A percentile compares a stretch with the other conserved stretches of the same genome.
Evolutionary conservation across 2,888 invertebrate genomes (phyloP).

Genomic region (Thumatha senex): DNA sequence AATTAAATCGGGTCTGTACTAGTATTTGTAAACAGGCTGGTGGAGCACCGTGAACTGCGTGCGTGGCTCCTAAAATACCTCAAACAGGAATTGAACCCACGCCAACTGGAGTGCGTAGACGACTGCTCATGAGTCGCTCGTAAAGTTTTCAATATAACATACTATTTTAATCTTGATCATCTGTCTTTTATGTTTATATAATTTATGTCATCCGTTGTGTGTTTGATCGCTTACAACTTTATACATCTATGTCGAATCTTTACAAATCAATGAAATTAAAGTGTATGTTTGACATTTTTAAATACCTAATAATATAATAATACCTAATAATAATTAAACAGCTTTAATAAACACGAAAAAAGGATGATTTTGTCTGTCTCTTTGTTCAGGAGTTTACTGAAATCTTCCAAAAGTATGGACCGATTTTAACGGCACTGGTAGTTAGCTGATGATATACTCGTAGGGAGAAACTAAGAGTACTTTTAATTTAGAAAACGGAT

Average conservation of each 20-base stretch:
- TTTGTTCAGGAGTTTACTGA: no score
- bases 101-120: constrained; percentile 81
- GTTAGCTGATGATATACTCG: no score
- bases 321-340: no score
- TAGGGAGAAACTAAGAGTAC: no score
- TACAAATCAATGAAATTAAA: no score
- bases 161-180: constrained; percentile 68
- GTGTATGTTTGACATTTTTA: neutral
- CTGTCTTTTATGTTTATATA: constrained; percentile 63
- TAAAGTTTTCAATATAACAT: constrained; percentile 77
- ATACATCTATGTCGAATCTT: constrained; percentile 3
- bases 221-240: constrained; percentile 38
- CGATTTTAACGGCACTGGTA: no score
- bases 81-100: constrained; percentile 78
- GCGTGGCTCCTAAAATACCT: constrained; percentile 78
- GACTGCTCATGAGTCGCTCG: constrained; percentile 67
- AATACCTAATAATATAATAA: no score
- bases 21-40: constrained; percentile 80
- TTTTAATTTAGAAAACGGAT: no score
- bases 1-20: constrained; percentile 75
- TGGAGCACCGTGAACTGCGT: constrained; percentile 49
- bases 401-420: no score
- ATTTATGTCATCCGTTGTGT: constrained; percentile 55
- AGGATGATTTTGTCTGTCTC: no score
- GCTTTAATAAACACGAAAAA: no score